Base-by-base conservation (phyloP, 1,140 invertebrate genomes). In the Hirudo medicinalis region DNA sequence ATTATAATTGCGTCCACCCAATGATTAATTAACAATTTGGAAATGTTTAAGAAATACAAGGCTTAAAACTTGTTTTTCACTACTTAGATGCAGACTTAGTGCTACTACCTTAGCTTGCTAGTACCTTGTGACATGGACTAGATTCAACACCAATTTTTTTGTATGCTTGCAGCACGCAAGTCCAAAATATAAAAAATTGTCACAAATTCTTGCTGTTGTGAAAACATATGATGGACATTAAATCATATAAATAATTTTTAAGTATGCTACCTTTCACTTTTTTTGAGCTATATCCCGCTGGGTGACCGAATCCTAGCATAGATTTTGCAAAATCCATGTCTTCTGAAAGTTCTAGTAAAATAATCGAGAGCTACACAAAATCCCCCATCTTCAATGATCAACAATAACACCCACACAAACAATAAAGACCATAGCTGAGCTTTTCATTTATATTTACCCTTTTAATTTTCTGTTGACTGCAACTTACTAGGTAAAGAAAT, bases 271-370 rank as follows among this genome's bases (percentile, higher is more conserved):
- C 77, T 53, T 75, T 36, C 19, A 73, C 72, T 43, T 73, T 77
- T 74, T 79, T 82, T 40, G 77, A 79, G 71, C 80, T 82, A 73
- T 95, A 94, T 77, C 91, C 91, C 75, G 91, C 90, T 78, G 91
- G 89, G 79, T 90, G 87, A 75, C 90, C 86, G 57, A 86, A 85
- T 74, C 88, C 89, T 83, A 94, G 94, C 73, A 94, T 82, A 53
- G 89, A 89, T 82, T 90, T 90, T 15, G 90, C 90, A 76, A 91
- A 86, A 81, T 92, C 89, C 90, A 91, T 91, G 49, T 73, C 22
- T 43, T 53, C 22, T 54, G 67, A 36, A 29, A 54, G 29, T 36
- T 36, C 32, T 3, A 36, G 32, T 20, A 72, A 69, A 43, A 71
- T 49, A 49, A 8, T 17, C 43, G 43, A 49, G 43, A 11, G 43